These are phyloP conservation scores for Calameuta idolon DNA, from an alignment of 2,888 invertebrate genomes.

Conservation along the genomic window DNA sequence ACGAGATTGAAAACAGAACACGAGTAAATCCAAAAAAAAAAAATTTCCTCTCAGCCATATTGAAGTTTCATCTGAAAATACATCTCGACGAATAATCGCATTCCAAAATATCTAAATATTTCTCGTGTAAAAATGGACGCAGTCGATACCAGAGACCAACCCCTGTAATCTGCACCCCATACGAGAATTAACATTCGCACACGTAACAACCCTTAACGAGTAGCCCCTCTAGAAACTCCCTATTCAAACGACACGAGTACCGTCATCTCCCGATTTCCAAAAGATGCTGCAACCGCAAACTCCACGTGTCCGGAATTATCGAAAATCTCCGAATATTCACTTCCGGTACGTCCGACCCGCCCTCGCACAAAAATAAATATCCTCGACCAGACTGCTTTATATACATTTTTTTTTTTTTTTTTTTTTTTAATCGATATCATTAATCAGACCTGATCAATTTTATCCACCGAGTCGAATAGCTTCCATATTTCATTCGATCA, in stretches of 20 bases:
- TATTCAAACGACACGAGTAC: constrained; percentile 29
- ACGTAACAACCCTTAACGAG: constrained; percentile 29
- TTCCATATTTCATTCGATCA: neutral
- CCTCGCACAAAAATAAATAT: too few relatives aligned
- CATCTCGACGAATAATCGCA: too few relatives aligned
- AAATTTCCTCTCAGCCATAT: too few relatives aligned
- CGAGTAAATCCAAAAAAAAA: neutral
- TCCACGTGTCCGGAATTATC: neutral
- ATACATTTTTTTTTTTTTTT: too few relatives aligned
- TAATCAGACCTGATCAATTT: neutral
- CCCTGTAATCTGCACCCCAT: constrained; percentile 19
- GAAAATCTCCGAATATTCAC: too few relatives aligned
- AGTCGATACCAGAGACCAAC: neutral
- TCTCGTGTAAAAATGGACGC: neutral
- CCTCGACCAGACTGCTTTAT: too few relatives aligned
- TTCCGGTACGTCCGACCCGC: too few relatives aligned
- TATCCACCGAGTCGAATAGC: neutral
- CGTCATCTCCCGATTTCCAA: too few relatives aligned
- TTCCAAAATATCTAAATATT: neutral
- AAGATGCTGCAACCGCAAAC: too few relatives aligned
- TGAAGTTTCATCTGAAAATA: neutral
- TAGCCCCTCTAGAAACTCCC: constrained; percentile 14
- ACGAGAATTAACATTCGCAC: neutral
- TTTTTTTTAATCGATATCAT: neutral
- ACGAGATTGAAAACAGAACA: too few relatives aligned